phyloP scores from a whole-genome alignment of 2,888 invertebrate genomes.

The Ormia ochracea region DNA sequence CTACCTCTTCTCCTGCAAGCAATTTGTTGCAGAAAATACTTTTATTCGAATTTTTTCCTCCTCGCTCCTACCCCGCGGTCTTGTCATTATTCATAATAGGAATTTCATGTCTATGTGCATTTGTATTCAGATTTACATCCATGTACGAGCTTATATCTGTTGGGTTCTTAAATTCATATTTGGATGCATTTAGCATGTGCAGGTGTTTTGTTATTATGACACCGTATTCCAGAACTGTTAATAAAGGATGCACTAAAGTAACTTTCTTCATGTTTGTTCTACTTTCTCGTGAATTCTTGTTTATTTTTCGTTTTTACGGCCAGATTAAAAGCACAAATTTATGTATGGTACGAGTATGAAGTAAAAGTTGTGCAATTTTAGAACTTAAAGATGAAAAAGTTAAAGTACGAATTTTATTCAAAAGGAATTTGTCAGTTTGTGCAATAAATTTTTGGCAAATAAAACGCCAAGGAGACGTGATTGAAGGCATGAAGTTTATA shows the following conservation, averaged over 20 bases:
- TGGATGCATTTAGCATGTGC: constrained; percentile 41
- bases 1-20: constrained; percentile 2
- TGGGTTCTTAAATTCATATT: constrained; percentile 21
- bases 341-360: not conserved
- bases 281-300: constrained; percentile 17
- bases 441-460: not conserved
- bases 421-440: not conserved
- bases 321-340: constrained; percentile 22
- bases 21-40: constrained; percentile 27
- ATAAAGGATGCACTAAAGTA: constrained; percentile 46
- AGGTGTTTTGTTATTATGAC: constrained; percentile 50
- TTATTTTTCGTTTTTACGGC: constrained; percentile 12
- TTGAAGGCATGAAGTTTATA: not conserved
- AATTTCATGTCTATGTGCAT: constrained; percentile 17
- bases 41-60: not conserved
- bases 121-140: not conserved
- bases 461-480: not conserved
- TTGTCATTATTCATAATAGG: constrained; percentile 3
- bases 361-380: not conserved
- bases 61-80: not conserved
- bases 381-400: not conserved
- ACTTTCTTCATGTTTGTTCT: constrained; percentile 43
- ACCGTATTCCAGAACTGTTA: constrained; percentile 43
- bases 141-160: not conserved
- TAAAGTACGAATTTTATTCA: not conserved